Percentiles rank a stretch among this genome's conserved stretches.
Conservation (phyloP, 1,140 invertebrate genomes). For the Drosophila sp. region DNA sequence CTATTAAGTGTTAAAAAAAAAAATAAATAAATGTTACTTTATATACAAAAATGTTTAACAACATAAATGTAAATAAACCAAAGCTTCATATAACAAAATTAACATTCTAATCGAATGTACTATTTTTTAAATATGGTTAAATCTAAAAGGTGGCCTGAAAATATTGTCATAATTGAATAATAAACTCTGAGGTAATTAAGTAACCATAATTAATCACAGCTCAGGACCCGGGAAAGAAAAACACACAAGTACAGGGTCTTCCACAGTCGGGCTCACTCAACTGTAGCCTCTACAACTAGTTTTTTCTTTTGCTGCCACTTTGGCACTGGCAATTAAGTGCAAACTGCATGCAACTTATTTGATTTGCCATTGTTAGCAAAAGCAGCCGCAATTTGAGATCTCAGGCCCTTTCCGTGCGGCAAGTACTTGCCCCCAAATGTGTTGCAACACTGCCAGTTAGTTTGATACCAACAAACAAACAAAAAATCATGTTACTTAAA, state of each 20-base stretch:
- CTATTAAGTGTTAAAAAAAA: too few species aligned
- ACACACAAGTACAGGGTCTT: background rate
- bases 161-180: too few species aligned
- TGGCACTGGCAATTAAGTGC: slow-evolving; percentile 77
- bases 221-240: too few species aligned
- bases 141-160: too few species aligned
- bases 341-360: slow-evolving; percentile 63
- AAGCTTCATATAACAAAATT: too few species aligned
- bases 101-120: too few species aligned
- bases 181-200: too few species aligned
- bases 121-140: too few species aligned
- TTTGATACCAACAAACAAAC: background rate
- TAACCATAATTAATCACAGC: too few species aligned
- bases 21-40: too few species aligned
- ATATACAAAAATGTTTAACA: too few species aligned
- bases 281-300: slow-evolving; percentile 1
- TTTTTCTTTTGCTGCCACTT: slow-evolving; percentile 66
- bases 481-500: slow-evolving; percentile 25
- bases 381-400: slow-evolving; percentile 45
- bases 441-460: slow-evolving; percentile 10
- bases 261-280: slow-evolving; percentile 5
- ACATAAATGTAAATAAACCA: too few species aligned
- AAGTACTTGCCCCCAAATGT: slow-evolving; percentile 4
- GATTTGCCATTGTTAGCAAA: slow-evolving; percentile 55
- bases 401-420: background rate